phyloP scores from a whole-genome alignment of 2,797 vertebrate genomes.

The Peromyscus eremicus region DNA sequence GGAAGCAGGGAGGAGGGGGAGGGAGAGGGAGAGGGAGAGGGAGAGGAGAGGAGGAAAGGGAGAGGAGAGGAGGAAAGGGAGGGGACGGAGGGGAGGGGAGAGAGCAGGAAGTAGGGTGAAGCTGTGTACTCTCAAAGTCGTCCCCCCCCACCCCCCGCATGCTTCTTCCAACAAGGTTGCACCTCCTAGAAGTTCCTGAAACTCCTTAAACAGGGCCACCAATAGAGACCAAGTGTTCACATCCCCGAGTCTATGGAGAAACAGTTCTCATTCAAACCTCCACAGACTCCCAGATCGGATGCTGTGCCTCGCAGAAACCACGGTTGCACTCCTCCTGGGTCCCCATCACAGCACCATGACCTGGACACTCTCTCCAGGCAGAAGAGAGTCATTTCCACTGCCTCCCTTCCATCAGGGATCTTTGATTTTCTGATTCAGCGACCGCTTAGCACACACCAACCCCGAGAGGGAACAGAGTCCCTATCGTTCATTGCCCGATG shows the following conservation, averaged over 20 bases:
- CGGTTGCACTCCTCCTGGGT: background rate
- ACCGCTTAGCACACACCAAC: background rate
- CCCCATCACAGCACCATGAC: background rate
- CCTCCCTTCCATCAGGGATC: background rate
- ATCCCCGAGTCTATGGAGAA: background rate
- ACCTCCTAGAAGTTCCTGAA: background rate
- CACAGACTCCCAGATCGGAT: background rate
- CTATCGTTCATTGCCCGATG: too few species aligned
- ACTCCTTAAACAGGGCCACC: background rate
- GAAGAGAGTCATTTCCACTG: background rate
- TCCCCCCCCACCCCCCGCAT: background rate
- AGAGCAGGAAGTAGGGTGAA: too few species aligned
- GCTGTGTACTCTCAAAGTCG: background rate
- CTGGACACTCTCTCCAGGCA: background rate
- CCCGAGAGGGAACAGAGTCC: background rate
- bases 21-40: too few species aligned
- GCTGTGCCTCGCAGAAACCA: background rate
- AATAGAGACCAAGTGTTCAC: background rate
- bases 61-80: too few species aligned
- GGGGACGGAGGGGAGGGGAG: background rate
- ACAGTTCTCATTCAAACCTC: background rate
- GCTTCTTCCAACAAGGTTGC: background rate
- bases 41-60: background rate
- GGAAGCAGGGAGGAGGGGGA: background rate
- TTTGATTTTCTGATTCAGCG: background rate